Evolutionary conservation across 2,797 vertebrate genomes (phyloP), one percentile per base, ranked within the genome.

Genomic region (Protosalanx chinensis): DNA sequence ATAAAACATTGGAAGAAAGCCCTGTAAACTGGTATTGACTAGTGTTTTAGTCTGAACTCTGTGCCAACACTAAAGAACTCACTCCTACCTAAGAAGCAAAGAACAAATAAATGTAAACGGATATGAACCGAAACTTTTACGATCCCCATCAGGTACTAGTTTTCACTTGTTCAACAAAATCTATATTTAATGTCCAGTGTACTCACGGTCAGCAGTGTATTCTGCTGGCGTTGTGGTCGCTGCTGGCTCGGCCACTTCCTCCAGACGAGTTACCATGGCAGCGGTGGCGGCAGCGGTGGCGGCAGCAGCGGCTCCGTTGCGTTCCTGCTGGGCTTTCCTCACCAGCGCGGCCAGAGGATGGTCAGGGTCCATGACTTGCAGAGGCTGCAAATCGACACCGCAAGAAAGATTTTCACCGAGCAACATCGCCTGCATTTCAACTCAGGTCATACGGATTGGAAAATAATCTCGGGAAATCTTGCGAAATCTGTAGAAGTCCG

Each of bases 331-430:
- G 0, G 95, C 95, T 91, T 95, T 98, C 53, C 93, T 93, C 62
- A 98, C 95, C 61, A 99, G 93, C 0, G 89, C 95, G 58, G 96
- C 97, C 49, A 99, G 89, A 0, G 97, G 98, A 76, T 98, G 97
- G 87, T 99, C 97, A 0, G 97, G 98, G 80, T 99, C 98, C 75
- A 99, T 96, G 4, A 98, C 95, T 79, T 95, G 95, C 67, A 99
- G 84, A 79, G 98, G 98, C 97, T 99, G 79, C 29, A 86, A 63
- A 76, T 73, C 32, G 15, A 35, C 1, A 27, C 58, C 29, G 6
- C 20, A 60, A 10, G n/a, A 23, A 5, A 72, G 3, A 41, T 66
- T 59, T n/a, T 58, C 74, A 0, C 30, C 71, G 5, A 23, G 58
- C 20, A 29, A 51, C 16, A 6, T 16, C 51, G 37, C 12, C 12